Percentiles rank a stretch among this genome's conserved stretches.
phyloP scores from a whole-genome alignment of 1,140 invertebrate species.

The Anoplophora glabripennis region DNA sequence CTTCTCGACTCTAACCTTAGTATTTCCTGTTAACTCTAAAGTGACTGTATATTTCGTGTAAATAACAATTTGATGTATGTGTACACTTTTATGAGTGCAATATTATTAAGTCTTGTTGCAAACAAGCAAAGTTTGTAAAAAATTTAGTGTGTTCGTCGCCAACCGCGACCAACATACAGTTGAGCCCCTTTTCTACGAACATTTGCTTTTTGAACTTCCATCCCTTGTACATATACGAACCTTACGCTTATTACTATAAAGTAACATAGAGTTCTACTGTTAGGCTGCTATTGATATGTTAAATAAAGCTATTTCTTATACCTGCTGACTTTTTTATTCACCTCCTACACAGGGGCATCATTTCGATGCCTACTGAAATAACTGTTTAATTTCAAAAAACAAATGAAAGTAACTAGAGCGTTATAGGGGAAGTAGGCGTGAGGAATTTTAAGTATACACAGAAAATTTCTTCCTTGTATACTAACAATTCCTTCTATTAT shows the following conservation, averaged over 20 bases:
- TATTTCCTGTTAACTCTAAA: not conserved
- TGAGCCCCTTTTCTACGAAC: slow-evolving; percentile 13
- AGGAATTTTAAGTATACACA: no score
- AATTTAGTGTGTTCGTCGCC: not conserved
- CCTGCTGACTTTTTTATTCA: not conserved
- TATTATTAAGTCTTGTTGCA: not conserved
- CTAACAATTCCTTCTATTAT: no score
- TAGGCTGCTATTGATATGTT: slow-evolving; percentile 40
- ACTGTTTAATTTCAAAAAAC: no score
- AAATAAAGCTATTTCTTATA: slow-evolving; percentile 47
- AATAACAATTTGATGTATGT: not conserved
- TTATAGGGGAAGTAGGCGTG: no score
- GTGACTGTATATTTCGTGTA: not conserved
- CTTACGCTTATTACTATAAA: slow-evolving; percentile 44
- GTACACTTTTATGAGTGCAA: not conserved
- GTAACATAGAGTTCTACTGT: slow-evolving; percentile 34
- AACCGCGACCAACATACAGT: not conserved
- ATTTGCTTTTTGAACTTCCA: slow-evolving; percentile 22
- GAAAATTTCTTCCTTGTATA: no score
- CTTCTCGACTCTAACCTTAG: not conserved
- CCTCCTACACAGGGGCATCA: no score
- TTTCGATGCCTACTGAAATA: no score
- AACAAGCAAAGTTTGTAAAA: not conserved
- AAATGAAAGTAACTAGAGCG: no score
- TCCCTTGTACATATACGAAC: slow-evolving; percentile 32